These are phyloP conservation scores for Laupala kohalensis DNA, from an alignment of 1,140 invertebrate genomes.

Conservation along the genomic window DNA sequence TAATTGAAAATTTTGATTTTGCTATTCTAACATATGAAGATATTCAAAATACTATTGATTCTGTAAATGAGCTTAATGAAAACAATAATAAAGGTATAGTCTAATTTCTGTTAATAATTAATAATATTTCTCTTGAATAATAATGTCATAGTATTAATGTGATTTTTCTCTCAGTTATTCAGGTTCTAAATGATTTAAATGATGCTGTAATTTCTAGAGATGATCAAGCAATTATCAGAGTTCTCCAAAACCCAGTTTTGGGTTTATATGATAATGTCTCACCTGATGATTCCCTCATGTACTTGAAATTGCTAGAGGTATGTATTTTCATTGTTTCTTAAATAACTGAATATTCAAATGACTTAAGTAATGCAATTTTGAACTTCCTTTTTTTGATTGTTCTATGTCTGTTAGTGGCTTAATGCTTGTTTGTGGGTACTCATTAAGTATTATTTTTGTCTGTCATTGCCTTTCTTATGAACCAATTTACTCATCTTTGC, in stretches of 20 bases:
- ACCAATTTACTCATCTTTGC: no score
- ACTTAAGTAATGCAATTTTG: no score
- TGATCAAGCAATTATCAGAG: constrained; percentile 31
- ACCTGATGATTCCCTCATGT: constrained; percentile 40
- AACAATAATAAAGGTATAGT: constrained; percentile 44
- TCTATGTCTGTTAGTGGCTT: no score
- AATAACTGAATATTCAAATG: no score
- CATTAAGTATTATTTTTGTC: no score
- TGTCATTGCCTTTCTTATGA: no score
- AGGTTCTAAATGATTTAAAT: constrained; percentile 38
- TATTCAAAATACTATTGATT: constrained; percentile 52
- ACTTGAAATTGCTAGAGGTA: constrained; percentile 46
- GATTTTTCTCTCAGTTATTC: constrained; percentile 31
- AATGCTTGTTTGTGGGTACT: no score
- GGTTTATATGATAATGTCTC: constrained; percentile 35
- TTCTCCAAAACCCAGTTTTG: constrained; percentile 38
- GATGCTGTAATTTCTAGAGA: constrained; percentile 41
- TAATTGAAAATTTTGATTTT: constrained; percentile 35
- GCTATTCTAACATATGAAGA: constrained; percentile 52
- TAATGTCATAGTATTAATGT: not conserved
- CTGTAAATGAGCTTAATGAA: constrained; percentile 44
- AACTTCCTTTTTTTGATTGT: no score
- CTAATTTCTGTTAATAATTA: not conserved
- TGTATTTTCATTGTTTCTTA: constrained; percentile 29
- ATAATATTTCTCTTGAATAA: not conserved